Evolutionary conservation across 2,888 invertebrate species (phyloP).

Genomic region (Neoscelio sp.): DNA sequence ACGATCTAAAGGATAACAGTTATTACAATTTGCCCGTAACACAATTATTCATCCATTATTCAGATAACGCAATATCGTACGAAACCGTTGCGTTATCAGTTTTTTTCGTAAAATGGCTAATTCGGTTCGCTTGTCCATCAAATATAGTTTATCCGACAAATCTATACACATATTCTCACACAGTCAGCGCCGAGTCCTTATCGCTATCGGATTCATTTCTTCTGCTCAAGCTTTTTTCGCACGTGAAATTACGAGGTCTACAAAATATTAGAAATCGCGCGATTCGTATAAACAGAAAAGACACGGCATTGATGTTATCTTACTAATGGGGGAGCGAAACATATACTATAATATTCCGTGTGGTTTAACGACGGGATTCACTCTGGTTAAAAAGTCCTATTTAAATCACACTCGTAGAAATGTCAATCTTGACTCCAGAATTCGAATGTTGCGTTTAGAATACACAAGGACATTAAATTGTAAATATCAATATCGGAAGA

Average conservation of each 20-base stretch:
- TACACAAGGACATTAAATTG: too few relatives aligned
- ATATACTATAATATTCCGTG: slow-evolving; percentile 52
- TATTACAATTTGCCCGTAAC: slow-evolving; percentile 72
- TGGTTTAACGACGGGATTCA: slow-evolving; percentile 45
- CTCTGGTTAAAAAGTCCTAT: too few relatives aligned
- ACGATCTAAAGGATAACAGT: slow-evolving; percentile 73
- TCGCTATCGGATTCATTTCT: slow-evolving; percentile 43
- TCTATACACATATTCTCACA: too few relatives aligned
- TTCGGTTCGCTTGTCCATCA: slow-evolving; percentile 66
- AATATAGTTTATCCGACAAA: slow-evolving; percentile 64
- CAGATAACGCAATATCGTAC: slow-evolving; percentile 74
- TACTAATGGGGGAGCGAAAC: slow-evolving; percentile 47
- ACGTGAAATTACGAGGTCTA: slow-evolving; percentile 37
- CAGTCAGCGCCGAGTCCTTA: slow-evolving; percentile 33
- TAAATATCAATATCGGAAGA: too few relatives aligned
- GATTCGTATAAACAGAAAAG: slow-evolving; percentile 60
- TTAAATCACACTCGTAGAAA: too few relatives aligned
- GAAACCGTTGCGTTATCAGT: slow-evolving; percentile 55
- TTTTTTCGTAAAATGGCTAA: slow-evolving; percentile 53
- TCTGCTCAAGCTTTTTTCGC: slow-evolving; percentile 41
- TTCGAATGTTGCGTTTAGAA: too few relatives aligned
- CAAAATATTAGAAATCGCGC: slow-evolving; percentile 51
- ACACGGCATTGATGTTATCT: slow-evolving; percentile 65
- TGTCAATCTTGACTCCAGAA: too few relatives aligned
- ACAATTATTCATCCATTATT: slow-evolving; percentile 79